phyloP scores from a whole-genome alignment of 2,888 invertebrate species.

The Helobdella robusta region DNA sequence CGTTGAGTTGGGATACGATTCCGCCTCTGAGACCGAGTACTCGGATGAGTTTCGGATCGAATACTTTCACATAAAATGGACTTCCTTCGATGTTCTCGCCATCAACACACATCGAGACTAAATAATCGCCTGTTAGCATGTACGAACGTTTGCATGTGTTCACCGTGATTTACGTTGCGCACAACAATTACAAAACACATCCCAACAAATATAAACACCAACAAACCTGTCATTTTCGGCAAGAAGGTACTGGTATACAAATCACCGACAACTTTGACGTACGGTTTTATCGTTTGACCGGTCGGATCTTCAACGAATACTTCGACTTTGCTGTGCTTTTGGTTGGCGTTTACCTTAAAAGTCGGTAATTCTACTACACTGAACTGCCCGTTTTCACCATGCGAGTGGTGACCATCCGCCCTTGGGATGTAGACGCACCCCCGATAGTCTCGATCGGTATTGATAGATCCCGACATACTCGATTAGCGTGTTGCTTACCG shows the following conservation, averaged over 20 bases:
- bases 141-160: neutral
- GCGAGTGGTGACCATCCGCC: too few species aligned
- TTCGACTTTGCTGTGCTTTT: conserved; percentile 16
- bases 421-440: too few species aligned
- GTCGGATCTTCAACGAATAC: conserved; percentile 7
- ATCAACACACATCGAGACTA: conserved; percentile 87
- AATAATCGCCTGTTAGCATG: conserved; percentile 64
- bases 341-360: conserved; percentile 18
- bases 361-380: conserved; percentile 15
- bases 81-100: conserved; percentile 90
- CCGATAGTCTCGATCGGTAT: too few species aligned
- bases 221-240: conserved; percentile 8
- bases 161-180: too few species aligned
- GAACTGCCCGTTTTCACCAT: neutral
- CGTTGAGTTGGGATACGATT: conserved; percentile 53
- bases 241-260: conserved; percentile 16
- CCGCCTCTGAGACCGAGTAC: conserved; percentile 54
- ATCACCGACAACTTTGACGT: neutral
- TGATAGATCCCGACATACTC: too few species aligned
- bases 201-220: neutral
- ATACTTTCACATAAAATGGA: conserved; percentile 90
- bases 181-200: neutral
- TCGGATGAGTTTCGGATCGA: conserved; percentile 80
- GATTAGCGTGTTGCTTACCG: too few species aligned
- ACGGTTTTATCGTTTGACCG: conserved; percentile 2